Conservation (phyloP, 2,888 invertebrate species). For the Cephus sareptanus region DNA sequence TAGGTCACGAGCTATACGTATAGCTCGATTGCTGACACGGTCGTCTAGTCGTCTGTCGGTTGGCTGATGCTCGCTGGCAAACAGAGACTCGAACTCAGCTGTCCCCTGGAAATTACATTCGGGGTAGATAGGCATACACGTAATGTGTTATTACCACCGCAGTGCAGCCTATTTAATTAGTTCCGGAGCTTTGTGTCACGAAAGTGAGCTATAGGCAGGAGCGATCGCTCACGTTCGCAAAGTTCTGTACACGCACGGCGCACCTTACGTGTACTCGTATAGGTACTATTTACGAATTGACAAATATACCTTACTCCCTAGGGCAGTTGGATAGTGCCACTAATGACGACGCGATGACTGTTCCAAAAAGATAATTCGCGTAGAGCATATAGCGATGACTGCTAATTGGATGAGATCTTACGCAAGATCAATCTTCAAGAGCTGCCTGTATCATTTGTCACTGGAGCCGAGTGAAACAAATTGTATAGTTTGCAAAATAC, state of each 20-base stretch:
- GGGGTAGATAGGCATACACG: constrained; percentile 11
- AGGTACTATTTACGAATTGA: neutral
- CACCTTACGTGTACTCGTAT: neutral
- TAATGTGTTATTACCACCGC: constrained; percentile 37
- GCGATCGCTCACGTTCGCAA: neutral
- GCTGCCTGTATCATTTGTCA: neutral
- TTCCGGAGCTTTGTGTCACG: constrained; percentile 33
- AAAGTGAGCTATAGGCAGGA: neutral
- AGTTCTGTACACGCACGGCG: neutral
- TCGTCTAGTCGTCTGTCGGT: neutral
- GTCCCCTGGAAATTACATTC: constrained; percentile 2
- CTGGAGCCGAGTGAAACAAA: neutral
- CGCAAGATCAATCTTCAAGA: neutral
- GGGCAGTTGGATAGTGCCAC: neutral
- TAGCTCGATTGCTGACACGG: neutral
- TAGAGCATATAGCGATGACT: neutral
- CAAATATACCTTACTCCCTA: neutral
- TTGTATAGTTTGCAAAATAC: neutral
- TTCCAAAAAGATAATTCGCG: neutral
- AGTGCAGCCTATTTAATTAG: constrained; percentile 43
- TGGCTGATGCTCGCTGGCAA: neutral
- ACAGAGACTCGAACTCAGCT: neutral
- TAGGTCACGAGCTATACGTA: neutral
- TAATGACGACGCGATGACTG: neutral
- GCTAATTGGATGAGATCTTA: neutral